phyloP scores from a whole-genome alignment of 30 jellyfish, hydroid and myxozoan species.

The Turritopsis dohrnii region DNA sequence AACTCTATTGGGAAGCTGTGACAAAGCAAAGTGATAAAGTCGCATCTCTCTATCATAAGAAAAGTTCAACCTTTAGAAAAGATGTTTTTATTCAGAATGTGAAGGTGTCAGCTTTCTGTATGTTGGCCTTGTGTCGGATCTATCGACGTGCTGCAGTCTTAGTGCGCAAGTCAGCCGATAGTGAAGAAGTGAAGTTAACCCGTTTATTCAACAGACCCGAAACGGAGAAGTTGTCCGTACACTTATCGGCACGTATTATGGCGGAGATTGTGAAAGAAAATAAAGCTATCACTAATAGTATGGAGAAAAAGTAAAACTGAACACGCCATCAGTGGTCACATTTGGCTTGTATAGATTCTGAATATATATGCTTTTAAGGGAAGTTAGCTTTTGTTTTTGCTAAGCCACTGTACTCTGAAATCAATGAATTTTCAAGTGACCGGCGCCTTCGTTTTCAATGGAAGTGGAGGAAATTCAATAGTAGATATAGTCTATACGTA shows the following conservation, averaged over 20 bases:
- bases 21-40: not conserved
- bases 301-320: not conserved
- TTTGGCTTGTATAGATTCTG: too few species aligned
- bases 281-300: not conserved
- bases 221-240: not conserved
- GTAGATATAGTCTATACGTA: too few species aligned
- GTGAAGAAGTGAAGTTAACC: not conserved
- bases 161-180: not conserved
- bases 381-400: too few species aligned
- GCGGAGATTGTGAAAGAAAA: not conserved
- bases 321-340: too few species aligned
- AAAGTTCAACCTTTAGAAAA: not conserved
- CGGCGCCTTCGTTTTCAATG: too few species aligned
- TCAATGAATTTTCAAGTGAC: too few species aligned
- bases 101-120: not conserved
- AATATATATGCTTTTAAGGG: too few species aligned
- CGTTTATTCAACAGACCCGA: not conserved
- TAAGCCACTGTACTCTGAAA: too few species aligned
- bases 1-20: not conserved
- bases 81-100: not conserved
- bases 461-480: too few species aligned
- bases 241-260: not conserved
- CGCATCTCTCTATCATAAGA: not conserved
- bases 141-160: not conserved
- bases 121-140: not conserved